Conservation (phyloP, 1,140 invertebrate genomes). For the Frieseomelitta varia region DNA sequence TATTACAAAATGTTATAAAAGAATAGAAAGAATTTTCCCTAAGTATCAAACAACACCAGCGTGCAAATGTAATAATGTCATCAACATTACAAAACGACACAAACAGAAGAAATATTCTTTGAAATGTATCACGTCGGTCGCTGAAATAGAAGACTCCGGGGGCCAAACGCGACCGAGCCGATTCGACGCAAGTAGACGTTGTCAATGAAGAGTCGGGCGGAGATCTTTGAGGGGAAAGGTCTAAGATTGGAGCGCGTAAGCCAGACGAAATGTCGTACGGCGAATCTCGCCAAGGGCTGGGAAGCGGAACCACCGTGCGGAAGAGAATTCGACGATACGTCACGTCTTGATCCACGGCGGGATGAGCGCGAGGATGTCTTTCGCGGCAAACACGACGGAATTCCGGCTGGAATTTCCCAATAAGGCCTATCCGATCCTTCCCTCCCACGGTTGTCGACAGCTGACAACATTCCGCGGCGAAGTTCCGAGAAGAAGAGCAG, state of each 20-base stretch:
- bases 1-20: too few species aligned
- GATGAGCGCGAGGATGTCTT: background rate
- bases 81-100: too few species aligned
- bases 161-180: too few species aligned
- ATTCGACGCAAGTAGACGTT: background rate
- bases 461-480: too few species aligned
- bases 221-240: background rate
- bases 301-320: too few species aligned
- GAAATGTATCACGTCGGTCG: too few species aligned
- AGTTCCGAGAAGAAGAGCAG: too few species aligned
- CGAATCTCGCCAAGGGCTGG: background rate
- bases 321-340: constrained; percentile 13
- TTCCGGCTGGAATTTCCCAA: background rate
- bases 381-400: constrained; percentile 2
- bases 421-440: constrained; percentile 8
- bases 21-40: too few species aligned
- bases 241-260: constrained; percentile 2
- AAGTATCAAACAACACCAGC: too few species aligned
- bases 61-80: too few species aligned
- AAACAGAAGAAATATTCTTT: too few species aligned
- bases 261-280: background rate
- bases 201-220: background rate
- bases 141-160: background rate
- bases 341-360: constrained; percentile 10
- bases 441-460: background rate